Percentiles rank a stretch among this genome's conserved stretches.
These are phyloP conservation scores for Fratercula arctica DNA, from an alignment of 2,797 vertebrate species.

Conservation along the genomic window DNA sequence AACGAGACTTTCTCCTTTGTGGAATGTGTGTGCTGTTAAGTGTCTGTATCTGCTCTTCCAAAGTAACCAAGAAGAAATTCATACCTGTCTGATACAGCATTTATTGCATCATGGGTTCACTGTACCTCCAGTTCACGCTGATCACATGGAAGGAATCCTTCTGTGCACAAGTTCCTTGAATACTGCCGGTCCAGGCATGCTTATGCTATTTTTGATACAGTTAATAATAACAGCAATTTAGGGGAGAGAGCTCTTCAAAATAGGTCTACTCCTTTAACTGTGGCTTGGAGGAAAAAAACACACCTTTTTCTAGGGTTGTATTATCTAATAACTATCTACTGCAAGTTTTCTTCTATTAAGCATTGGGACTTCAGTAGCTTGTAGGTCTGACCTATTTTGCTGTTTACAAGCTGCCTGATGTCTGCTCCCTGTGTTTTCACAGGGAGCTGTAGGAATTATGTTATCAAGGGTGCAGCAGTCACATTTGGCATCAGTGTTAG, in stretches of 20 bases:
- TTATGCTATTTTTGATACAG: neutral
- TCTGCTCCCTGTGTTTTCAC: neutral
- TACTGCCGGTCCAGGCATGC: neutral
- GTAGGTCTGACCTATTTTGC: neutral
- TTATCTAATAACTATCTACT: neutral
- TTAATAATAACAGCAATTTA: neutral
- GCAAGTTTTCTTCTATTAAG: neutral
- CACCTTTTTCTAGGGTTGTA: neutral
- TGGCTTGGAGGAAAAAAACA: neutral
- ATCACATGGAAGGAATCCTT: neutral
- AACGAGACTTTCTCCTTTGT: neutral
- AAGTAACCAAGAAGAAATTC: neutral
- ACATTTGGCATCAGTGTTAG: neutral
- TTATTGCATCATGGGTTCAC: neutral
- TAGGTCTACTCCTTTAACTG: neutral
- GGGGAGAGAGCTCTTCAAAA: neutral
- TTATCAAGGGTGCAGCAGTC: neutral
- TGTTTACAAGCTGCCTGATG: neutral
- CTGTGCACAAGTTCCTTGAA: neutral
- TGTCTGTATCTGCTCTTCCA: neutral
- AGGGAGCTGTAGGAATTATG: neutral
- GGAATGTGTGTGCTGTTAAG: neutral
- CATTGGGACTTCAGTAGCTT: neutral
- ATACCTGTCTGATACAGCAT: neutral
- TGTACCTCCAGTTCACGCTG: neutral